These are phyloP conservation scores for Chalcosyrphus nemorum DNA, from an alignment of 2,888 invertebrate species.

Conservation along the genomic window DNA sequence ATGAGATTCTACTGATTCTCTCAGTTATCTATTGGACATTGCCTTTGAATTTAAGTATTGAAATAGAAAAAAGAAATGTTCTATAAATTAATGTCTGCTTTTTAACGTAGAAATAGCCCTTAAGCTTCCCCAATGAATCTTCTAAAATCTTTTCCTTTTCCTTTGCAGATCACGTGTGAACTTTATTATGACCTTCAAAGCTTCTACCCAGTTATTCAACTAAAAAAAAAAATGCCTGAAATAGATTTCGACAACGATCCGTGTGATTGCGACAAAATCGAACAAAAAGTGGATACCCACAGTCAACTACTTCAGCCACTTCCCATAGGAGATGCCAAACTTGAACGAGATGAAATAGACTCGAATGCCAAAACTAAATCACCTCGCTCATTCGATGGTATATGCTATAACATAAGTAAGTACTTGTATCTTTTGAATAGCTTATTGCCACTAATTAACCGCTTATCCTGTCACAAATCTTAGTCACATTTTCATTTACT, in stretches of 20 bases:
- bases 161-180: neutral
- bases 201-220: neutral
- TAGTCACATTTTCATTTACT: neutral
- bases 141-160: too few relatives aligned
- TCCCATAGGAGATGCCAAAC: neutral
- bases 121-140: too few relatives aligned
- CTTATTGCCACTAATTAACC: neutral
- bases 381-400: neutral
- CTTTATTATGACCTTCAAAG: neutral
- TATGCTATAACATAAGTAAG: conserved; percentile 49
- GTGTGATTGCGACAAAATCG: neutral
- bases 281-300: neutral
- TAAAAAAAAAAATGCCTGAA: conserved; percentile 14
- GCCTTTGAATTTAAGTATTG: too few relatives aligned
- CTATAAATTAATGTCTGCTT: too few relatives aligned
- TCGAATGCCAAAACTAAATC: conserved; percentile 36
- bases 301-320: neutral
- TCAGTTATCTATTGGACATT: too few relatives aligned
- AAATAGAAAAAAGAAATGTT: too few relatives aligned
- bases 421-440: neutral
- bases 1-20: too few relatives aligned
- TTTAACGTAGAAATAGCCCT: too few relatives aligned
- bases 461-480: neutral
- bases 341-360: neutral
- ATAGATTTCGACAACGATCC: conserved; percentile 14